Percentiles rank a stretch among this genome's conserved stretches.
These are phyloP conservation scores for Diarsia brunnea DNA, from an alignment of 2,888 invertebrate genomes.

Conservation along the genomic window DNA sequence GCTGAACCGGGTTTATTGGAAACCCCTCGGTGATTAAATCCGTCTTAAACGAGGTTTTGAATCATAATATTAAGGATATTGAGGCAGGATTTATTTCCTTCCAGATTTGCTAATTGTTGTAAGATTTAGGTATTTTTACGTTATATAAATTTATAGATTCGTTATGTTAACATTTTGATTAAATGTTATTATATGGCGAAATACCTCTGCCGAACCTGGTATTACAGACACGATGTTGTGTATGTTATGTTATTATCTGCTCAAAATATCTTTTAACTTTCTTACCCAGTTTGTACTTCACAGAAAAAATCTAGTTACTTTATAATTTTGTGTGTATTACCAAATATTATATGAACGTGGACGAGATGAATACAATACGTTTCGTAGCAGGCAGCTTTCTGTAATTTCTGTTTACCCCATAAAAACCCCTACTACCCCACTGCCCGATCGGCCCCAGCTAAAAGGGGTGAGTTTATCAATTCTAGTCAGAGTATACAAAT, in stretches of 20 bases:
- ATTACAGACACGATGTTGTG: too few relatives aligned
- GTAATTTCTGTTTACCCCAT: too few relatives aligned
- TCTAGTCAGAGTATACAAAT: background rate
- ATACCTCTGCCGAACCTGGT: too few relatives aligned
- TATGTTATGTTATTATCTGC: too few relatives aligned
- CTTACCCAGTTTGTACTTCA: too few relatives aligned
- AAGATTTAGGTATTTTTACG: background rate
- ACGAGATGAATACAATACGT: too few relatives aligned
- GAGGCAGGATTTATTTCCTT: slow-evolving; percentile 20
- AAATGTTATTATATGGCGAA: background rate
- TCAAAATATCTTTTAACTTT: too few relatives aligned
- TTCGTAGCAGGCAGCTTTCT: too few relatives aligned
- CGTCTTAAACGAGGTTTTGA: slow-evolving; percentile 41
- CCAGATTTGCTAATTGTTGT: slow-evolving; percentile 26
- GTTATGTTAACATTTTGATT: background rate
- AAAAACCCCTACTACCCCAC: too few relatives aligned
- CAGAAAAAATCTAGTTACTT: background rate
- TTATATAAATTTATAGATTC: background rate
- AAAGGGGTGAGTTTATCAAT: background rate
- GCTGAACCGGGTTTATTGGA: slow-evolving; percentile 45
- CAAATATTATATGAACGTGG: background rate
- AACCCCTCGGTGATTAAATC: slow-evolving; percentile 41
- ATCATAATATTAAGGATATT: slow-evolving; percentile 32
- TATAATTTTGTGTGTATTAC: background rate
- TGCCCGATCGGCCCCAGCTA: too few relatives aligned